These are phyloP conservation scores for Luperina nickerlii DNA, from an alignment of 2,888 invertebrate genomes.

Conservation along the genomic window DNA sequence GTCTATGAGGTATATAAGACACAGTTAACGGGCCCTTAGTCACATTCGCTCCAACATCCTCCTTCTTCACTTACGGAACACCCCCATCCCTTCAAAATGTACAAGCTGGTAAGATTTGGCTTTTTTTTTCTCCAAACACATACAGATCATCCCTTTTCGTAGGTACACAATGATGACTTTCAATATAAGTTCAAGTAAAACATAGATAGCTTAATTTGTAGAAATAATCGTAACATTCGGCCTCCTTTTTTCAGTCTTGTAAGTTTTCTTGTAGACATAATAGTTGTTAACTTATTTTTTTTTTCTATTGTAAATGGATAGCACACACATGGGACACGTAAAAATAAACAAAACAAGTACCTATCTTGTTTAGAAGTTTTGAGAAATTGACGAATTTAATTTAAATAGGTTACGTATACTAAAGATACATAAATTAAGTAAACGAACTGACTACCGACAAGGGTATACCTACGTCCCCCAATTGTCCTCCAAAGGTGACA, in stretches of 20 bases:
- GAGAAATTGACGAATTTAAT: background rate
- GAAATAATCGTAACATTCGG: background rate
- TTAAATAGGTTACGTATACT: background rate
- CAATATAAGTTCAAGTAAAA: background rate
- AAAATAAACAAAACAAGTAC: background rate
- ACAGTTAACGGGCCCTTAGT: conserved; percentile 72
- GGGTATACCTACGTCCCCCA: conserved; percentile 3
- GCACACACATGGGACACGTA: too few relatives aligned
- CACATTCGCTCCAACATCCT: conserved; percentile 86
- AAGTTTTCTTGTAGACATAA: background rate
- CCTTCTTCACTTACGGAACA: conserved; percentile 78
- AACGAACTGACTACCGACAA: background rate
- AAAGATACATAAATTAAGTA: background rate
- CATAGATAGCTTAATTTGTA: background rate
- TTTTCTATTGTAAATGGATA: background rate
- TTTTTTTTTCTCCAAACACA: conserved; percentile 21
- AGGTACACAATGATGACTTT: background rate
- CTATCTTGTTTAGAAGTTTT: background rate
- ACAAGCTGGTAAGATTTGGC: conserved; percentile 90
- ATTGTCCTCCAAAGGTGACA: conserved; percentile 25
- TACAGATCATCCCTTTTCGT: background rate
- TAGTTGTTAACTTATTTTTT: background rate
- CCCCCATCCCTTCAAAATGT: conserved; percentile 88
- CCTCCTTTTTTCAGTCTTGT: background rate
- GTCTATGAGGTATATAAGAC: conserved; percentile 86